Evolutionary conservation across 30 jellyfish, hydroid and myxozoan genomes (phyloP).

Genomic region (Aurelia aurita): DNA sequence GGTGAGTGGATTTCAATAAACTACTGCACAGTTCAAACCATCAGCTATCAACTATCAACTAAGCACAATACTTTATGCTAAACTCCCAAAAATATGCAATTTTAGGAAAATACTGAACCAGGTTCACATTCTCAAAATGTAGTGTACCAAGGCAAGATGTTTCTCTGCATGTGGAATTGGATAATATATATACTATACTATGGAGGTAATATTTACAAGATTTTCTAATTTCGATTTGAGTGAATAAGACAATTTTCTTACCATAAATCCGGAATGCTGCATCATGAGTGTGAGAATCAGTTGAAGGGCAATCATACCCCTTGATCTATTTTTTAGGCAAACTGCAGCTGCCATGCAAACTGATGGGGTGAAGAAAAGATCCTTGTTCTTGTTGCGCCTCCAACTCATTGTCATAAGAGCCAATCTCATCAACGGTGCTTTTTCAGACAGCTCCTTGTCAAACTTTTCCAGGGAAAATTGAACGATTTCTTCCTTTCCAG

Average conservation of each 20-base stretch:
- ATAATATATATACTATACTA: too few species aligned
- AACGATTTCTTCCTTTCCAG: slow-evolving; percentile 39
- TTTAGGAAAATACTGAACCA: too few species aligned
- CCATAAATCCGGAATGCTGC: slow-evolving; percentile 54
- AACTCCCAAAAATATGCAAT: too few species aligned
- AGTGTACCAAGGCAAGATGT: too few species aligned
- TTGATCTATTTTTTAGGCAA: slow-evolving; percentile 47
- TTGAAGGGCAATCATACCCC: slow-evolving; percentile 50
- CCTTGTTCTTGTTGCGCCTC: slow-evolving; percentile 28
- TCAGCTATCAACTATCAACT: too few species aligned
- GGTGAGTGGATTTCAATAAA: too few species aligned
- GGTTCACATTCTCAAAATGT: too few species aligned
- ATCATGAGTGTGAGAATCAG: slow-evolving; percentile 21
- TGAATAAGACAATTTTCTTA: background rate
- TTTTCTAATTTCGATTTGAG: background rate
- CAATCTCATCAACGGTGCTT: slow-evolving; percentile 41
- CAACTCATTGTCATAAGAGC: slow-evolving; percentile 24
- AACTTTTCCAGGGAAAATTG: slow-evolving; percentile 33
- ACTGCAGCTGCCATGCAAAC: slow-evolving; percentile 63
- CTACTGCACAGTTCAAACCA: too few species aligned
- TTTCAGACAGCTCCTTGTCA: slow-evolving; percentile 25
- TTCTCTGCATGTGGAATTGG: too few species aligned
- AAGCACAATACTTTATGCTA: too few species aligned
- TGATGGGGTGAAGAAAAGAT: slow-evolving; percentile 31
- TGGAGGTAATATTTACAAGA: background rate